A percentile compares a stretch with the other conserved stretches of the same genome.
phyloP scores from a whole-genome alignment of 2,888 invertebrate species.

The Eupeodes latifasciatus region DNA sequence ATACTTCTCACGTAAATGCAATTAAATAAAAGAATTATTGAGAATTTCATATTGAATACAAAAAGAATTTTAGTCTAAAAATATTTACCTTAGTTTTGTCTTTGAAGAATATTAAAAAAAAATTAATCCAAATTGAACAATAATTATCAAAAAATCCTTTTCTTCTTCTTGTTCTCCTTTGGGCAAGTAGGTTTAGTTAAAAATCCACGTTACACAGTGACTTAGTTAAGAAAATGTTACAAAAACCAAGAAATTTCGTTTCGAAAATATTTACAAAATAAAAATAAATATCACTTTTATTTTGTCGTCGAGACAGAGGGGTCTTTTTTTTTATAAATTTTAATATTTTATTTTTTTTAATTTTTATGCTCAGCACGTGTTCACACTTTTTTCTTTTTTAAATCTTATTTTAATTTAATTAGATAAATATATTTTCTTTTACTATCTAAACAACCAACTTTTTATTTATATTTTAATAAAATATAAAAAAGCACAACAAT shows the following conservation, averaged over 20 bases:
- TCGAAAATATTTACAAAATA: constrained; percentile 40
- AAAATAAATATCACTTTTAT: constrained; percentile 42
- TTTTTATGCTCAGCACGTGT: constrained; percentile 53
- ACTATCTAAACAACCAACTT: constrained; percentile 64
- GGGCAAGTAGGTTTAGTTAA: constrained; percentile 10
- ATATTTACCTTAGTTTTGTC: constrained; percentile 61
- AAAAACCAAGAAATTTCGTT: constrained; percentile 26
- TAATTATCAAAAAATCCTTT: constrained; percentile 16
- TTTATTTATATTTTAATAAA: constrained; percentile 48
- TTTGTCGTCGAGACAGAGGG: constrained; percentile 34
- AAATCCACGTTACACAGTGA: constrained; percentile 38
- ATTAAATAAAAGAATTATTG: constrained; percentile 21
- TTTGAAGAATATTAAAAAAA: constrained; percentile 29
- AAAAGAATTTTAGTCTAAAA: neutral
- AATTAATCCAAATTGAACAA: constrained; percentile 49
- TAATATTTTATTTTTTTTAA: neutral
- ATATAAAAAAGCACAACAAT: constrained; percentile 56
- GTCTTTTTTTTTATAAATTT: constrained; percentile 12
- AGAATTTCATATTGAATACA: neutral
- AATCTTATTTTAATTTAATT: constrained; percentile 17
- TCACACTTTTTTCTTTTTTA: constrained; percentile 49
- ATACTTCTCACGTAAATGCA: constrained; percentile 39
- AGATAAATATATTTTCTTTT: constrained; percentile 29
- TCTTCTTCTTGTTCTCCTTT: neutral
- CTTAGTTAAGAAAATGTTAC: neutral